Base-by-base conservation (phyloP, 2,888 invertebrate genomes). In the Dolichomitus sp. region DNA sequence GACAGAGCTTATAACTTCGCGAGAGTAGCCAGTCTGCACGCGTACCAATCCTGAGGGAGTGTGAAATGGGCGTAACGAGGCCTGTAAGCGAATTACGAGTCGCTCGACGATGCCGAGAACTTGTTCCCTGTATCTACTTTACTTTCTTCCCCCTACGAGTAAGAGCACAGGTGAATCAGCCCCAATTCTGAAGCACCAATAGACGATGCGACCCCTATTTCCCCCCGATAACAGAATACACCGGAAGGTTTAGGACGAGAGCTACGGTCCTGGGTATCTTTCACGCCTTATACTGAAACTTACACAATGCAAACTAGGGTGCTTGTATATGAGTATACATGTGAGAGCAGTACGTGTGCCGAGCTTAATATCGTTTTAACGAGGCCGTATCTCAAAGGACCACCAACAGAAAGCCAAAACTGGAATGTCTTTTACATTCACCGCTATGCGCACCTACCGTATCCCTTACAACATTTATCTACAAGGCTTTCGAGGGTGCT, bases 51-150 rank as follows among this genome's bases (percentile, higher is more conserved):
- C 80, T 68, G 73, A 81, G 80, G 89, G 86, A 83, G 68, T 75
- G 86, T 77, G 81, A 88, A 88, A 88, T 82, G 86, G 85, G 85
- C 86, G 87, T 87, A 89, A 89, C 89, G 87, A 89, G 86, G 87
- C 88, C 82, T 84, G 86, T 89, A 87, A 88, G 86, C 85, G 86
- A 89, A 89, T 89, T 89, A 87, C 85, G 86, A 88, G 85, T 87
- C 85, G 85, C 54, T 84, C 80, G 42, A 37, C 70, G 42, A 50
- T 70, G 37, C 37, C 30, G 27, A 17, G 42, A 52, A 63, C 45
- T 48, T 63, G 59, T 50, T 42, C 23, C n/a, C 65, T 42, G 65
- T 27, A 59, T 17, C 59, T n/a, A 59, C 37, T 54, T 42, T 73
- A 70, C 37, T 75, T 23, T 54, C 63, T 54, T 54, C 69, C 11